Percentiles rank a stretch among this genome's conserved stretches.
Evolutionary conservation across 2,888 invertebrate genomes (phyloP).

Genomic region (Andrena haemorrhoa): DNA sequence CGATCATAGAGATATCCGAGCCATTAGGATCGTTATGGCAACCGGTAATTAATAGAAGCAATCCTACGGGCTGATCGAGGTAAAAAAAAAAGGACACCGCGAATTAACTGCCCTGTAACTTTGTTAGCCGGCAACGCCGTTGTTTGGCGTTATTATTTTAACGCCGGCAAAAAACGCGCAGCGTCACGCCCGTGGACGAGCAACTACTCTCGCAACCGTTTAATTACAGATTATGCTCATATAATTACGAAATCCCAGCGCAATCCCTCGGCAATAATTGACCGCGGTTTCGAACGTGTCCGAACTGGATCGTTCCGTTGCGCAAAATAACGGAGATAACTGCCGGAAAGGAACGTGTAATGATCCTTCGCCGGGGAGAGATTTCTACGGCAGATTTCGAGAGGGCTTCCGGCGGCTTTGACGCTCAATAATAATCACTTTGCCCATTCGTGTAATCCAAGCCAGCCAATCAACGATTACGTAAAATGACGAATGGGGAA

Average conservation of each 20-base stretch:
- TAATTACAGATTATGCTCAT: constrained; percentile 45
- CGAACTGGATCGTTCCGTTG: constrained; percentile 50
- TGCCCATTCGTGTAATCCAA: constrained; percentile 2
- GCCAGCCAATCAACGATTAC: constrained; percentile 45
- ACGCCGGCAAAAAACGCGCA: background rate
- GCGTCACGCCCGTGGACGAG: background rate
- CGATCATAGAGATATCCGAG: constrained; percentile 47
- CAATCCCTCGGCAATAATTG: constrained; percentile 21
- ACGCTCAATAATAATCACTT: background rate
- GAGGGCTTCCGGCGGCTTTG: constrained; percentile 24
- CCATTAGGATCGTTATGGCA: constrained; percentile 41
- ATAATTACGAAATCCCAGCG: constrained; percentile 45
- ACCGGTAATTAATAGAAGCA: constrained; percentile 64
- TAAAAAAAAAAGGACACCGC: background rate
- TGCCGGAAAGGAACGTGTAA: constrained; percentile 67
- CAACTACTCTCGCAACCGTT: constrained; percentile 19
- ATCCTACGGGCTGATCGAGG: background rate
- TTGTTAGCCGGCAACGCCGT: background rate
- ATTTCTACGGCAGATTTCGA: constrained; percentile 33
- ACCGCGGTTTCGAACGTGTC: constrained; percentile 28
- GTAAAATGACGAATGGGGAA: constrained; percentile 38
- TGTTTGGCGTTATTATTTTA: constrained; percentile 1
- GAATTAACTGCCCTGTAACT: background rate
- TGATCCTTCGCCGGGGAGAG: constrained; percentile 15
- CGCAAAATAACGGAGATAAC: constrained; percentile 66